Percentiles rank a stretch among this genome's conserved stretches.
Evolutionary conservation across 1,140 invertebrate genomes (phyloP).

Genomic region (Papilio machaon): DNA sequence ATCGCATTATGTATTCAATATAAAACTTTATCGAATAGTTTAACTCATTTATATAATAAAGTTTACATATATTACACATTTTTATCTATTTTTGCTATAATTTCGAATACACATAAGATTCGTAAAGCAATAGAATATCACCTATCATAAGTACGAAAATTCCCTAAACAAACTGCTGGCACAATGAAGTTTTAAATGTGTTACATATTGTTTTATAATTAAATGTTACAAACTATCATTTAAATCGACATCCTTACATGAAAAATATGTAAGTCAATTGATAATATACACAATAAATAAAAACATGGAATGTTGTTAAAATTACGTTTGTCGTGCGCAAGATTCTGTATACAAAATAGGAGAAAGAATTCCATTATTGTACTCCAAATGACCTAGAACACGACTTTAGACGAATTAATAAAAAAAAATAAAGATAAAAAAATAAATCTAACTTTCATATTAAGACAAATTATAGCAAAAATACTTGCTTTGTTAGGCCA

Average conservation of each 20-base stretch:
- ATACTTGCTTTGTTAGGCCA: constrained; percentile 76
- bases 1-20: constrained; percentile 63
- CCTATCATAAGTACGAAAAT: constrained; percentile 79
- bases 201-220: constrained; percentile 69
- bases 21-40: constrained; percentile 51
- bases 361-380: neutral
- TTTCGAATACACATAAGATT: constrained; percentile 72
- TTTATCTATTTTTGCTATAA: constrained; percentile 79
- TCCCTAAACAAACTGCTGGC: constrained; percentile 77
- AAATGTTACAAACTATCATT: constrained; percentile 63
- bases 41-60: constrained; percentile 54
- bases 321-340: constrained; percentile 44
- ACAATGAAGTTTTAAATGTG: constrained; percentile 79
- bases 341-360: neutral
- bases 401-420: constrained; percentile 48
- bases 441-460: constrained; percentile 72
- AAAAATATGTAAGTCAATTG: constrained; percentile 77
- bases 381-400: constrained; percentile 11
- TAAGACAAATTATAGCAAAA: constrained; percentile 81
- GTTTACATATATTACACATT: constrained; percentile 77
- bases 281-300: constrained; percentile 81
- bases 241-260: constrained; percentile 68
- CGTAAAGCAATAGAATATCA: constrained; percentile 71
- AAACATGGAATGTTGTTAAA: constrained; percentile 80
- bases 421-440: constrained; percentile 70